Conservation (phyloP, 2,797 vertebrate genomes). For the Sebastes vulpes region DNA sequence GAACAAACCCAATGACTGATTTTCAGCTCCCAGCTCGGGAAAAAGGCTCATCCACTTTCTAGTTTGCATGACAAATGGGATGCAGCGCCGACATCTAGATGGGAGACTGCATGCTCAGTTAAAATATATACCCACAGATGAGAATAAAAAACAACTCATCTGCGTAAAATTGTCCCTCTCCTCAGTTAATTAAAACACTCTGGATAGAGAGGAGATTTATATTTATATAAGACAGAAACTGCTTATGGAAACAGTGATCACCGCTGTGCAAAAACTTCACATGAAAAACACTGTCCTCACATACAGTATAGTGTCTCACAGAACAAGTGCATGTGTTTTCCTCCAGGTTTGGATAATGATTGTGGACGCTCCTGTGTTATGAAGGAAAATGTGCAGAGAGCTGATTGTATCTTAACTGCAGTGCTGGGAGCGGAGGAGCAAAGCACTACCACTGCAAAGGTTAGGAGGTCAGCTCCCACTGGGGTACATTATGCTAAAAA, state of each 20-base stretch:
- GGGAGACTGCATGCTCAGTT: not conserved
- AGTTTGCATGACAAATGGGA: slow-evolving; percentile 36
- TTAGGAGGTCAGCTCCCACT: not conserved
- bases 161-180: slow-evolving; percentile 6
- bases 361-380: not conserved
- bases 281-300: not conserved
- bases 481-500: slow-evolving; percentile 5
- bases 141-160: slow-evolving; percentile 24
- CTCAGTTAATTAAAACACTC: slow-evolving; percentile 27
- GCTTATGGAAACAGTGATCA: not conserved
- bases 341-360: too few relatives aligned
- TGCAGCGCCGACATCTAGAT: not conserved
- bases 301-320: not conserved
- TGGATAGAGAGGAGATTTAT: not conserved
- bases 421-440: not conserved
- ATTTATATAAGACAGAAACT: not conserved
- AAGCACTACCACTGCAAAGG: not conserved
- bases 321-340: not conserved
- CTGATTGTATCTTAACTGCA: not conserved
- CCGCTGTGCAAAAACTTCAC: not conserved
- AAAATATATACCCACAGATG: slow-evolving; percentile 9
- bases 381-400: not conserved
- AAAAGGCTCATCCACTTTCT: slow-evolving; percentile 22
- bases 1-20: slow-evolving; percentile 22
- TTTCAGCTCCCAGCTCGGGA: not conserved